Evolutionary conservation across 2,113 vertebrate species (phyloP), one percentile per base, ranked within the genome.

Genomic region (Apistogramma diplotaenia): DNA sequence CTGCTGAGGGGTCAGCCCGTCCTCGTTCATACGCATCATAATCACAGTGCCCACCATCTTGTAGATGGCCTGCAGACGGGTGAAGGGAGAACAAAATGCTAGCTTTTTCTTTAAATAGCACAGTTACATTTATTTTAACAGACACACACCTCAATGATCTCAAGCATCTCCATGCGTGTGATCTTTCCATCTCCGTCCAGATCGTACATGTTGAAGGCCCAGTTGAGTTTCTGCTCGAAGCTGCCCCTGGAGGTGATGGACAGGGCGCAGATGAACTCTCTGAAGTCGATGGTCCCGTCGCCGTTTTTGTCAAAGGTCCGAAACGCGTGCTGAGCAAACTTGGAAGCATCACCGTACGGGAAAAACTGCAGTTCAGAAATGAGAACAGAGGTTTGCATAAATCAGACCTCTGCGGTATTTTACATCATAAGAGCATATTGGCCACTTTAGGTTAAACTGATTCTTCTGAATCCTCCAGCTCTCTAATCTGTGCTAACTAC

Each of bases 11-110:
- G 98, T 99, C 90, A 99, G 95, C 84, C 97, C 97, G 0, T 99
- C 98, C 35, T 99, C 98, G 76, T 99, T 99, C 98, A 99, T 99
- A 4, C 98, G 96, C 98, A 99, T 99, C 98, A 99, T 99, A 90
- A 99, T 99, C 88, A 99, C 98, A 0, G 98, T 99, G 82, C 98
- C 98, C 55, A 99, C 98, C 98, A 99, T 99, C 94, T 98, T 99
- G 94, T 99, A 99, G 91, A 99, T 99, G 40, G 98, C 98, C 98
- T 99, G 92, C 37, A 84, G 23, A 56, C 11, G 37, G 11, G 5
- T 8, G 9, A n/a, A 40, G 35, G 6, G 15, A 1, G 6, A 0
- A 35, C n/a, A 23, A 18, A 49, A 5, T 8, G 3, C 27, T 18
- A 5, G 6, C 27, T 49, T 21, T 27, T 25, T 9, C 65, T 25